Conservation (phyloP, 2,797 vertebrate species). For the Taeniopygia guttata region DNA sequence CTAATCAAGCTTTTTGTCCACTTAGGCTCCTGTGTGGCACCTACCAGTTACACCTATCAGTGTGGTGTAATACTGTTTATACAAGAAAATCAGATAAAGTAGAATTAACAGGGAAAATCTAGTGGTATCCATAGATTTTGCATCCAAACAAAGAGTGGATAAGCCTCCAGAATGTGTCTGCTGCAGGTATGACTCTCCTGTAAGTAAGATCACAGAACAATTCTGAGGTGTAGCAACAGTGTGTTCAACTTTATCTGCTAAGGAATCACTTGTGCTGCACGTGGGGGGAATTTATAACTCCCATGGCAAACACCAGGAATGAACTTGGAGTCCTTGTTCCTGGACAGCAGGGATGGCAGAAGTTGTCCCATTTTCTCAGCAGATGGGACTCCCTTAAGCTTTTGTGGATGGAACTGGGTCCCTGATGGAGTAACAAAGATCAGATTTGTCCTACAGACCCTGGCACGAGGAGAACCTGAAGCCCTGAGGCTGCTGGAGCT, state of each 20-base stretch:
- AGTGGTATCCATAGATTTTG: neutral
- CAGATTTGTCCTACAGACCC: neutral
- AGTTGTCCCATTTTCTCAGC: neutral
- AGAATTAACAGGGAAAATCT: neutral
- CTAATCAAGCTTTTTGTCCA: neutral
- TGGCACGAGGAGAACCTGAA: accelerated
- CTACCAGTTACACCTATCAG: neutral
- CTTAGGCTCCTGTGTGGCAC: neutral
- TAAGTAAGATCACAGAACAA: neutral
- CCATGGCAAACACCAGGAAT: neutral
- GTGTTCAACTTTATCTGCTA: neutral
- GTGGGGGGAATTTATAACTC: neutral
- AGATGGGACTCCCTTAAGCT: neutral
- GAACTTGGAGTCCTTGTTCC: neutral
- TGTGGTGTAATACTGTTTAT: neutral
- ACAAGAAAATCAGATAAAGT: neutral
- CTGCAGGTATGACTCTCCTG: neutral
- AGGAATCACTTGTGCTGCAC: neutral
- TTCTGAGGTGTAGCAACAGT: neutral
- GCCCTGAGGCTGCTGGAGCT: neutral
- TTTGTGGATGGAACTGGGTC: neutral
- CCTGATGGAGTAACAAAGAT: neutral
- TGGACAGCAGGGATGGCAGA: neutral
- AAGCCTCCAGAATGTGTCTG: accelerated
- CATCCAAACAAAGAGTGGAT: neutral